A percentile compares a stretch with the other conserved stretches of the same genome.
Evolutionary conservation across 2,113 vertebrate genomes (phyloP).

Genomic region (Chloropsis hardwickii): DNA sequence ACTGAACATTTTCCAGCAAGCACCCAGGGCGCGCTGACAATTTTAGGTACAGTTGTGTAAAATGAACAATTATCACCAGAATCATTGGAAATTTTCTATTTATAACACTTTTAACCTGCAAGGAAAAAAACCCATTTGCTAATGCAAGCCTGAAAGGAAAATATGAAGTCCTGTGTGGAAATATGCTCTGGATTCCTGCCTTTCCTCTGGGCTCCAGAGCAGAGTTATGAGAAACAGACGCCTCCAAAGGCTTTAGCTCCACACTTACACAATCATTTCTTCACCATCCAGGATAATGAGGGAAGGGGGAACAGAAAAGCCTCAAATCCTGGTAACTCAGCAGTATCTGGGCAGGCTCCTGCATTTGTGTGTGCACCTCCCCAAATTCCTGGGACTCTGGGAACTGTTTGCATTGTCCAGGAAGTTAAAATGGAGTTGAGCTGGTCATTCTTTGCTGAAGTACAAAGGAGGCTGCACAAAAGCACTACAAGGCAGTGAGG

Average conservation of each 20-base stretch:
- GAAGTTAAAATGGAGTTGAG: not conserved
- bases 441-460: not conserved
- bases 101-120: not conserved
- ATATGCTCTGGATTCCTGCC: slow-evolving; percentile 15
- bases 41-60: not conserved
- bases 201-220: not conserved
- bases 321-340: not conserved
- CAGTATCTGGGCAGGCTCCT: not conserved
- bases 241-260: not conserved
- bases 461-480: not conserved
- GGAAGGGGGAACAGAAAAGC: not conserved
- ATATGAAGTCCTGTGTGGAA: not conserved
- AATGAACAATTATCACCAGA: not conserved
- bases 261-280: not conserved
- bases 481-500: not conserved
- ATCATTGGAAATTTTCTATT: not conserved
- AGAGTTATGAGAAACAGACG: not conserved
- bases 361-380: not conserved
- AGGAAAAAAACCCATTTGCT: not conserved
- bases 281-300: not conserved
- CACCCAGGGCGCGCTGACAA: not conserved
- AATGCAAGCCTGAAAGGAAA: slow-evolving; percentile 21
- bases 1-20: not conserved
- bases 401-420: not conserved
- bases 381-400: not conserved